Conservation (phyloP, 2,113 vertebrate species). For the Falco punctatus region DNA sequence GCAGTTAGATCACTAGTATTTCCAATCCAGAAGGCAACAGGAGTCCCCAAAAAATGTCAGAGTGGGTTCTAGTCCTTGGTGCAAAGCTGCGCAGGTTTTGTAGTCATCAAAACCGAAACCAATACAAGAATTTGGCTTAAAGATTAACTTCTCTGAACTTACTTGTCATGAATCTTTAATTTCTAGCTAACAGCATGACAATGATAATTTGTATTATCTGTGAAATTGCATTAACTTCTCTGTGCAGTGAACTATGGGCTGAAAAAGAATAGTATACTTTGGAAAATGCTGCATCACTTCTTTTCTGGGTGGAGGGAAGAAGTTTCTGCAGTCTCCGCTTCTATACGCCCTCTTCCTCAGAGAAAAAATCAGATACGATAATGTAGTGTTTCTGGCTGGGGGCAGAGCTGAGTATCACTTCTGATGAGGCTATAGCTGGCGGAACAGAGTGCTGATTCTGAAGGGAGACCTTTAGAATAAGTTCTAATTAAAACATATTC, state of each 20-base stretch:
- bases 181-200: background rate
- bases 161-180: background rate
- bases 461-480: conserved; percentile 58
- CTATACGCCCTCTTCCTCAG: background rate
- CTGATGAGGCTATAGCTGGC: background rate
- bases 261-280: background rate
- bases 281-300: conserved; percentile 34
- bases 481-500: conserved; percentile 56
- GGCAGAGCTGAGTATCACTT: conserved; percentile 10
- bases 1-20: background rate
- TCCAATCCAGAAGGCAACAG: background rate
- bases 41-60: background rate
- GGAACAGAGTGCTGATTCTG: background rate
- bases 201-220: background rate
- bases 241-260: background rate
- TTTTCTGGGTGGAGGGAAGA: background rate
- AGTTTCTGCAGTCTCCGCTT: background rate
- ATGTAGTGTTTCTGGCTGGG: background rate
- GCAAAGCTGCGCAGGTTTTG: background rate
- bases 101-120: background rate
- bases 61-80: background rate
- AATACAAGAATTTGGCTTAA: background rate
- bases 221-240: background rate
- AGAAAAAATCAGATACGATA: background rate
- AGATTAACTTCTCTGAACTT: background rate